Evolutionary conservation across 2,888 invertebrate species (phyloP).

Genomic region (Nymphalis urticae): DNA sequence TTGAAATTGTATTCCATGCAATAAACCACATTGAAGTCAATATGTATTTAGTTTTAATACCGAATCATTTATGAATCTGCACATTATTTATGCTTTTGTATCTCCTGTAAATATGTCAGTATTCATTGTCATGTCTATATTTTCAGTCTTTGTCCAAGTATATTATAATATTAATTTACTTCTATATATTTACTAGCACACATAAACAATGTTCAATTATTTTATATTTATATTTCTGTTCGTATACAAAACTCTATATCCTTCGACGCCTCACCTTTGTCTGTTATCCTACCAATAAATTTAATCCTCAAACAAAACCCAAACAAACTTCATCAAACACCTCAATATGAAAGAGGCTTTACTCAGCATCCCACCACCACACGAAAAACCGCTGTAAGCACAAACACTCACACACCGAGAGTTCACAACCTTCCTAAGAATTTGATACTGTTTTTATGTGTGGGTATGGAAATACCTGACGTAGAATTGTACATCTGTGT

Average conservation of each 20-base stretch:
- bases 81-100: too few species aligned
- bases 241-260: background rate
- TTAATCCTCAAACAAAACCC: conserved; percentile 36
- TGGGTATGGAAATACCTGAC: conserved; percentile 44
- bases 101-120: too few species aligned
- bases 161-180: too few species aligned
- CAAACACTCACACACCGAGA: conserved; percentile 42
- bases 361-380: conserved; percentile 69
- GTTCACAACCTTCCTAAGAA: conserved; percentile 50
- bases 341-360: conserved; percentile 56
- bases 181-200: background rate
- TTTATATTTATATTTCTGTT: background rate
- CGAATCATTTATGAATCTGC: too few species aligned
- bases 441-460: conserved; percentile 52
- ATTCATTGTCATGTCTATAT: too few species aligned
- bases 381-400: conserved; percentile 41
- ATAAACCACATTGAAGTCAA: too few species aligned
- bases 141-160: too few species aligned
- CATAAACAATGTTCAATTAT: background rate
- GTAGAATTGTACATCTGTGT: conserved; percentile 49
- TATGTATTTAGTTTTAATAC: too few species aligned
- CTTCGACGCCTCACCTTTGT: conserved; percentile 22
- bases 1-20: too few species aligned
- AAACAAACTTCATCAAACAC: conserved; percentile 47
- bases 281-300: conserved; percentile 32